Conservation (phyloP, 2,888 invertebrate species). For the Siphlonurus alternatus region DNA sequence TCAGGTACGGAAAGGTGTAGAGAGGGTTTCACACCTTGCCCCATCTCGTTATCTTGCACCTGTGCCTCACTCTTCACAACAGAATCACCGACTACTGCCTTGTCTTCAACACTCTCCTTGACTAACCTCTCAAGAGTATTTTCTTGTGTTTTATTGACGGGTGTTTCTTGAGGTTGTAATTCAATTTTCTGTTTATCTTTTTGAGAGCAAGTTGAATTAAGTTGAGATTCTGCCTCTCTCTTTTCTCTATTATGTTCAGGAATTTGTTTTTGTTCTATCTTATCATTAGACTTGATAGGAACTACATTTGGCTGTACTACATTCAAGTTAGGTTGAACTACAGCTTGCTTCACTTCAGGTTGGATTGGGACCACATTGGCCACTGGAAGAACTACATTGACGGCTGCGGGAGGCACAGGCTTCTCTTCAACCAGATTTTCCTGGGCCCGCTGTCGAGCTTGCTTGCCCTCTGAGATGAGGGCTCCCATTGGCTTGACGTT, state of each 20-base stretch:
- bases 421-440: background rate
- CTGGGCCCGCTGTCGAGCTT: background rate
- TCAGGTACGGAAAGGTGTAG: slow-evolving; percentile 5
- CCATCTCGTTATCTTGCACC: background rate
- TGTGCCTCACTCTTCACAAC: background rate
- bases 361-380: no score
- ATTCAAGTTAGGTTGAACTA: no score
- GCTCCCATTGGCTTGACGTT: background rate
- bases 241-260: background rate
- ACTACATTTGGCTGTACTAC: background rate
- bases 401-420: background rate
- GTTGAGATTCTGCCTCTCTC: background rate
- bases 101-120: background rate
- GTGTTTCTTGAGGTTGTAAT: no score
- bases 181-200: no score
- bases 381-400: background rate
- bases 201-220: background rate
- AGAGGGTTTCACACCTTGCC: slow-evolving; percentile 3
- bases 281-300: background rate
- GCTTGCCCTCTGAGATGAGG: background rate
- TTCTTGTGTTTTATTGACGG: no score
- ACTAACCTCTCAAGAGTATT: background rate
- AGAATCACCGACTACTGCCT: background rate
- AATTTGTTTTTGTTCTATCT: no score
- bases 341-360: no score